A percentile compares a stretch with the other conserved stretches of the same genome.
These are phyloP conservation scores for Triplophysa rosa DNA, from an alignment of 2,113 vertebrate species.

Conservation along the genomic window DNA sequence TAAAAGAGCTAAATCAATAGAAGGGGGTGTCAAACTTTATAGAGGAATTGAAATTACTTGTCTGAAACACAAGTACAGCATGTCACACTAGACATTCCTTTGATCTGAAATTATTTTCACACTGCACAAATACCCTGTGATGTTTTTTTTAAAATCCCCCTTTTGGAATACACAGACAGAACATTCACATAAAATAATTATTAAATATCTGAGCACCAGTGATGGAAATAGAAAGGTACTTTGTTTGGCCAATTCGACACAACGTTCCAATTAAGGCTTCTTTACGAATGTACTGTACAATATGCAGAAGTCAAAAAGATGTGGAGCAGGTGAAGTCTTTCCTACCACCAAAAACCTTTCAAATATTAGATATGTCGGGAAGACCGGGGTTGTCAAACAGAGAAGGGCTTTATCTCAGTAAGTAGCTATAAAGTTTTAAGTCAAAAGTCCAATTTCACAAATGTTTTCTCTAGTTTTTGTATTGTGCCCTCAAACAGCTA, in stretches of 20 bases:
- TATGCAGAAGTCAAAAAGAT: neutral
- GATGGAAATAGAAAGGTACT: no score
- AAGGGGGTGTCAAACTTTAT: constrained; percentile 3
- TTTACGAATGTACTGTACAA: no score
- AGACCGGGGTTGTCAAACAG: neutral
- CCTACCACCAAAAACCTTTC: neutral
- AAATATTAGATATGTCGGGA: no score
- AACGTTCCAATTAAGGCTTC: neutral
- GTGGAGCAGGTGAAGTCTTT: neutral
- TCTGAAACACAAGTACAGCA: neutral
- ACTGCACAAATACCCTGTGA: neutral
- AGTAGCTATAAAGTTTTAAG: no score
- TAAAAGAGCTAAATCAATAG: constrained; percentile 13
- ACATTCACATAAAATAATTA: neutral
- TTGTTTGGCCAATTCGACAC: neutral
- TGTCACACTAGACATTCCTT: neutral
- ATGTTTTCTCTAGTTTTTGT: no score
- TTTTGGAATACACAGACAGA: neutral
- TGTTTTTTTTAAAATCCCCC: neutral
- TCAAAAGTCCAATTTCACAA: no score
- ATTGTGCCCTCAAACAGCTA: no score
- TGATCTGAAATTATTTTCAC: neutral
- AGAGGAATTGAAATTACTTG: neutral
- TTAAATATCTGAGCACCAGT: no score
- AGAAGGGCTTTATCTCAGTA: neutral